phyloP scores from a whole-genome alignment of 2,113 vertebrate genomes.

The Polypterus senegalus region DNA sequence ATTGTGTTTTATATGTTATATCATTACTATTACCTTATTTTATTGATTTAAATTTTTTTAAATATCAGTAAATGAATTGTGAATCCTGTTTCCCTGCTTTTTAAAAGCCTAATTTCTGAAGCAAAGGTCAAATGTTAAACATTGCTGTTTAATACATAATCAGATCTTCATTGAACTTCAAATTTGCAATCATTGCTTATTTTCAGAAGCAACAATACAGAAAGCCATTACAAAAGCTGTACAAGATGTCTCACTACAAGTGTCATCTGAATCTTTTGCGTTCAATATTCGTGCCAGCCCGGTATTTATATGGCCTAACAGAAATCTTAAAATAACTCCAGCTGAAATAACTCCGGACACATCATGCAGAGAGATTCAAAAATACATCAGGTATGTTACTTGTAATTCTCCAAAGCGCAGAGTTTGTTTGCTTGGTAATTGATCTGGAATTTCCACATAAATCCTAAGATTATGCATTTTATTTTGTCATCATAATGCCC shows the following conservation, averaged over 20 bases:
- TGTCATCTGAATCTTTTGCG: conserved; percentile 68
- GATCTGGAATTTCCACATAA: neutral
- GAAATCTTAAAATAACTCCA: conserved; percentile 31
- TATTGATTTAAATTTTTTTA: too few relatives aligned
- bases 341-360: conserved; percentile 51
- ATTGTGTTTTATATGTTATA: neutral
- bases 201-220: conserved; percentile 51
- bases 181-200: neutral
- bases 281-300: conserved; percentile 60
- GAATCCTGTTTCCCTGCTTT: too few relatives aligned
- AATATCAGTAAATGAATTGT: too few relatives aligned
- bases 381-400: conserved; percentile 62
- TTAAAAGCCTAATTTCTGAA: too few relatives aligned
- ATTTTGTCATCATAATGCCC: neutral
- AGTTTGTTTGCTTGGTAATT: neutral
- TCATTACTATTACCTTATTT: neutral
- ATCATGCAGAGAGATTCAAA: conserved; percentile 54
- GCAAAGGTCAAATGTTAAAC: too few relatives aligned
- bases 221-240: conserved; percentile 58
- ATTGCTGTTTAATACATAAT: neutral
- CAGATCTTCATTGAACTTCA: neutral
- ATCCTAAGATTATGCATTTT: neutral
- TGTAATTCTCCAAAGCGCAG: neutral
- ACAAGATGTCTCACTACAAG: conserved; percentile 51
- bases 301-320: conserved; percentile 80